Percentiles rank a stretch among this genome's conserved stretches.
These are phyloP conservation scores for Cyprinodon tularosa DNA, from an alignment of 2,113 vertebrate species.

Conservation along the genomic window DNA sequence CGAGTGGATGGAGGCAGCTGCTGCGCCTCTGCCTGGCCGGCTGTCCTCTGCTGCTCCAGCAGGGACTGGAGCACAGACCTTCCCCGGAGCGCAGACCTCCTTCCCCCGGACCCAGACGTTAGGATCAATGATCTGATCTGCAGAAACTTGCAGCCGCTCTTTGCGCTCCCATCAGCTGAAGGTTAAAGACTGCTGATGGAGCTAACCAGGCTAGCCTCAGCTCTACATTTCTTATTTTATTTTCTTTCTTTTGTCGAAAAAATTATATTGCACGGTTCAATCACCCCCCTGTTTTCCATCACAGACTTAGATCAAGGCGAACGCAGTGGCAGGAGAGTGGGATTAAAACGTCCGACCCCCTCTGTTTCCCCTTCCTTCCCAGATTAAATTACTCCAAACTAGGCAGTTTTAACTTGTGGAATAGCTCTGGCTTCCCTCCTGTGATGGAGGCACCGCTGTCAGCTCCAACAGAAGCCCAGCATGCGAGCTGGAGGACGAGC, in stretches of 20 bases:
- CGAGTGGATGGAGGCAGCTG: constrained; percentile 20
- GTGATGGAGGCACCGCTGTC: background rate
- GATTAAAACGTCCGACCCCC: background rate
- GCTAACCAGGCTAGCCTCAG: constrained; percentile 70
- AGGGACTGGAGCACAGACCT: constrained; percentile 9
- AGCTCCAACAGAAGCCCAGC: background rate
- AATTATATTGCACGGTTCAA: constrained; percentile 47
- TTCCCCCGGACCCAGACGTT: background rate
- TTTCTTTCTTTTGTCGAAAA: constrained; percentile 2
- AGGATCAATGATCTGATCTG: no score
- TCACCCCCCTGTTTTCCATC: background rate
- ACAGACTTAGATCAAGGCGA: background rate
- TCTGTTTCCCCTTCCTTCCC: background rate
- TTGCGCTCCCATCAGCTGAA: constrained; percentile 66
- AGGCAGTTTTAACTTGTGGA: constrained; percentile 44
- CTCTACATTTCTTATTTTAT: constrained; percentile 5
- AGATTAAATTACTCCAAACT: background rate
- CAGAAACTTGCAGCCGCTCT: constrained; percentile 46
- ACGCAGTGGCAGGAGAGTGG: background rate
- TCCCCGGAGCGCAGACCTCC: constrained; percentile 6
- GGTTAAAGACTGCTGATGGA: constrained; percentile 73
- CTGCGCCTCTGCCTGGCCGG: background rate
- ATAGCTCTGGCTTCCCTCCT: background rate
- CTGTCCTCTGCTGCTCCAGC: background rate
- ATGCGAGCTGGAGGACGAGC: constrained; percentile 9